Conservation (phyloP, 2,888 invertebrate genomes). For the Nemurella pictetii region DNA sequence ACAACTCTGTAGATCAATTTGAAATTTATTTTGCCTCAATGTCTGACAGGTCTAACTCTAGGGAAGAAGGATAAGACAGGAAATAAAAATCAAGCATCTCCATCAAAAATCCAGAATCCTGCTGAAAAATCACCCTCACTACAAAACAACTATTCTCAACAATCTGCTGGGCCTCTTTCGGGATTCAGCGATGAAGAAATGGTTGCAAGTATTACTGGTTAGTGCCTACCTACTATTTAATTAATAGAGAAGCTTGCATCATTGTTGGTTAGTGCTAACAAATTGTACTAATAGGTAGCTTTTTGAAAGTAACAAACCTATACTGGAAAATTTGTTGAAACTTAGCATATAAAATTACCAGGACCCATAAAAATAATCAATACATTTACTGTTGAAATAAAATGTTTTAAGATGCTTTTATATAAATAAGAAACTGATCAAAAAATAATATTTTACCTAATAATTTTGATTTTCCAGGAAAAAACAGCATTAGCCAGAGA, state of each 20-base stretch:
- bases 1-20: no score
- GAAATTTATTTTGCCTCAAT: no score
- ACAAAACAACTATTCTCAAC: slow-evolving; percentile 30
- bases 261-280: not conserved
- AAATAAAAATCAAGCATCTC: slow-evolving; percentile 27
- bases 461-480: not conserved
- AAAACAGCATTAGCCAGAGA: slow-evolving; percentile 30
- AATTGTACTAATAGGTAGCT: no score
- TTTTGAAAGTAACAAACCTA: no score
- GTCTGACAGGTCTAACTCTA: slow-evolving; percentile 7
- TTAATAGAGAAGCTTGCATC: not conserved
- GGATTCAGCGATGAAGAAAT: slow-evolving; percentile 38
- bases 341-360: no score
- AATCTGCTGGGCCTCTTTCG: slow-evolving; percentile 32
- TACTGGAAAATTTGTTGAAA: no score
- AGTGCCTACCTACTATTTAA: not conserved
- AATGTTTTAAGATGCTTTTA: no score
- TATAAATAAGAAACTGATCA: no score
- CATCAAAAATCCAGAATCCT: slow-evolving; percentile 30
- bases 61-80: slow-evolving; percentile 35
- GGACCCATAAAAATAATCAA: no score
- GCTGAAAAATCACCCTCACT: not conserved
- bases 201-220: slow-evolving; percentile 15
- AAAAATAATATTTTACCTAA: no score
- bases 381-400: no score